Evolutionary conservation across 2,888 invertebrate genomes (phyloP).

Genomic region (Parochlus steinenii): DNA sequence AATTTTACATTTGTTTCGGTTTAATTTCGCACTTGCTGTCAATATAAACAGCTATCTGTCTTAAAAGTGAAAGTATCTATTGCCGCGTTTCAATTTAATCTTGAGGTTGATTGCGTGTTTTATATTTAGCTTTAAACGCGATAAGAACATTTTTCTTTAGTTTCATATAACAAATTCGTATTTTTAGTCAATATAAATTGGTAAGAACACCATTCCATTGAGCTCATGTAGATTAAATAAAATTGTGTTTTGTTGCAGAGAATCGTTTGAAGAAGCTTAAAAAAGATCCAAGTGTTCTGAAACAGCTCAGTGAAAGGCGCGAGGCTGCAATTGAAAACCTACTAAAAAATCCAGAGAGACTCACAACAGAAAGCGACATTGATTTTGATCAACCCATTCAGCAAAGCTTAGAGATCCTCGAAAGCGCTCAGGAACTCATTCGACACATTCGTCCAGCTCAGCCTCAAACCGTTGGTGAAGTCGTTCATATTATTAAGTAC

Average conservation of each 20-base stretch:
- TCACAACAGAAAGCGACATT: constrained; percentile 20
- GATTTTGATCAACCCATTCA: constrained; percentile 31
- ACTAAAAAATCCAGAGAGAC: constrained; percentile 20
- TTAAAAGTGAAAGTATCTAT: too few relatives aligned
- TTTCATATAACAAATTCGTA: too few relatives aligned
- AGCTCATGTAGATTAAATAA: background rate
- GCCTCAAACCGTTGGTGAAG: constrained; percentile 34
- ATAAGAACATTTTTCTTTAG: too few relatives aligned
- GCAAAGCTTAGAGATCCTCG: constrained; percentile 21
- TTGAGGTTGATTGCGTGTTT: too few relatives aligned
- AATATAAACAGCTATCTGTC: too few relatives aligned
- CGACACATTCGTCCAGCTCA: constrained; percentile 35
- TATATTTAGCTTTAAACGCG: too few relatives aligned
- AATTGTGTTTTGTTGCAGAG: constrained; percentile 18
- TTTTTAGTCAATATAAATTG: background rate
- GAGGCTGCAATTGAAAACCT: constrained; percentile 35
- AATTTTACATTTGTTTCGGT: background rate
- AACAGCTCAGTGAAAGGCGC: constrained; percentile 33
- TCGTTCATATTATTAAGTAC: constrained; percentile 34
- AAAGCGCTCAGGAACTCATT: constrained; percentile 22
- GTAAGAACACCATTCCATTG: background rate
- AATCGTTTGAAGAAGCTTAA: constrained; percentile 33
- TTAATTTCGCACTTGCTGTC: too few relatives aligned
- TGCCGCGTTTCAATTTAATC: too few relatives aligned
- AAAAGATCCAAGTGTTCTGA: constrained; percentile 31